Evolutionary conservation across 2,797 vertebrate species (phyloP), one percentile per base, ranked within the genome.

Genomic region (Catharus ustulatus): DNA sequence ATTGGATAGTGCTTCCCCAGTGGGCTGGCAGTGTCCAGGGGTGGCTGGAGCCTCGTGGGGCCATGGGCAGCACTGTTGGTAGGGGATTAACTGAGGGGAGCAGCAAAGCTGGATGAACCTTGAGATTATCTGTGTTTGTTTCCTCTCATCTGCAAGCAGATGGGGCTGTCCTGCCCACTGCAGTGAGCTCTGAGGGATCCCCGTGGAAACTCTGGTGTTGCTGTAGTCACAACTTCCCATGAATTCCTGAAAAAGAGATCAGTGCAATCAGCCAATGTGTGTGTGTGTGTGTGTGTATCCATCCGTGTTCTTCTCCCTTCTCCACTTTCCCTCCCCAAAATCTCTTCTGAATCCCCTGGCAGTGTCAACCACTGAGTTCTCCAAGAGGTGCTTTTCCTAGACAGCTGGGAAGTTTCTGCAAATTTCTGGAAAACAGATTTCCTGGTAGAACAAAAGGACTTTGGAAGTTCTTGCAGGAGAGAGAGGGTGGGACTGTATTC

Each of bases 91-190:
- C 5, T 0, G 3, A 30, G 10, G 12, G 6, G 11, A 46, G 24
- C 3, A 14, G 27, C 1, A 0, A 38, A 46, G 0, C 8, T 34
- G 11, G 43, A 22, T 24, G 30, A 66, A 30, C 15, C 0, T 38
- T 43, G 40, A 14, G 30, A 21, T 68, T 20, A 32, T 48, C 68
- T 2, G 1, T 42, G 27, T 36, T 66, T 4, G 1, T 51, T 76
- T 13, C 8, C 17, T 51, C 55, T 45, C 38, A 11, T 36, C 34
- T 49, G 48, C 18, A 20, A 5, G 34, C 13, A 27, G 17, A 23
- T 63, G 49, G 19, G 30, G 15, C 42, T 27, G 43, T 13, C 5
- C 21, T 75, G 26, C 22, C 15, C 3, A 0, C 32, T 54, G 23
- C 45, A 63, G 3, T 1, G 1, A 7, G 36, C 30, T 77, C 43